A percentile compares a stretch with the other conserved stretches of the same genome.
Evolutionary conservation across 2,888 invertebrate species (phyloP).

Genomic region (Cephus sareptanus): DNA sequence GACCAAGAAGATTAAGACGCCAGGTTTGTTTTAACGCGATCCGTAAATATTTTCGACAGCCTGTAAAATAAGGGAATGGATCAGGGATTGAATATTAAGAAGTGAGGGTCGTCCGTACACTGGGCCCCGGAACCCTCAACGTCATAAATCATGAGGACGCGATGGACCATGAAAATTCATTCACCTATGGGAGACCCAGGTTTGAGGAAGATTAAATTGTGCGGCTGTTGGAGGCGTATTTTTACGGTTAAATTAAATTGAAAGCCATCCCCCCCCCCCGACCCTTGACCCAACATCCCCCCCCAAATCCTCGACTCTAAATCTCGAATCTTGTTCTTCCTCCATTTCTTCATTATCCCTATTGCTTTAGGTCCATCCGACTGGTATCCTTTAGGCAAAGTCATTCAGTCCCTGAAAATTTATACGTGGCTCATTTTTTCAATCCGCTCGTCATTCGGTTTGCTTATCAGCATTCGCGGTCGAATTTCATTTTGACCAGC

Average conservation of each 20-base stretch:
- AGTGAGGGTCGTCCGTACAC: conserved; percentile 3
- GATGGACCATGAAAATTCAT: conserved; percentile 26
- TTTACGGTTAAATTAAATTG: neutral
- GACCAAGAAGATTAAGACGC: too few species aligned
- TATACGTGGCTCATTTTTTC: too few species aligned
- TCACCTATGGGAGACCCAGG: conserved; percentile 7
- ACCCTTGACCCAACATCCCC: too few species aligned
- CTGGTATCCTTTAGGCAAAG: too few species aligned
- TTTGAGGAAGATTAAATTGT: neutral
- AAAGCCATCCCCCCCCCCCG: neutral
- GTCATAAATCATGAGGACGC: conserved; percentile 22
- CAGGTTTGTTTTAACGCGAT: too few species aligned
- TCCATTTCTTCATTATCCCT: neutral
- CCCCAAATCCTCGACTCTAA: too few species aligned
- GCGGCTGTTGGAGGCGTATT: conserved; percentile 1
- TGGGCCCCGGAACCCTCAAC: neutral
- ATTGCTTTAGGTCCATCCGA: too few species aligned
- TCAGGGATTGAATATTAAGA: conserved; percentile 21
- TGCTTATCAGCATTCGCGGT: too few species aligned
- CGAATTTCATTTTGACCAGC: too few species aligned
- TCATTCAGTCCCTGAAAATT: too few species aligned
- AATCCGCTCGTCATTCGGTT: too few species aligned
- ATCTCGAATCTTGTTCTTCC: neutral
- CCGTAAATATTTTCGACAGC: too few species aligned
- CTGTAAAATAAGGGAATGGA: neutral